Evolutionary conservation across 1,140 invertebrate species (phyloP).

Genomic region (Halictus rubicundus): DNA sequence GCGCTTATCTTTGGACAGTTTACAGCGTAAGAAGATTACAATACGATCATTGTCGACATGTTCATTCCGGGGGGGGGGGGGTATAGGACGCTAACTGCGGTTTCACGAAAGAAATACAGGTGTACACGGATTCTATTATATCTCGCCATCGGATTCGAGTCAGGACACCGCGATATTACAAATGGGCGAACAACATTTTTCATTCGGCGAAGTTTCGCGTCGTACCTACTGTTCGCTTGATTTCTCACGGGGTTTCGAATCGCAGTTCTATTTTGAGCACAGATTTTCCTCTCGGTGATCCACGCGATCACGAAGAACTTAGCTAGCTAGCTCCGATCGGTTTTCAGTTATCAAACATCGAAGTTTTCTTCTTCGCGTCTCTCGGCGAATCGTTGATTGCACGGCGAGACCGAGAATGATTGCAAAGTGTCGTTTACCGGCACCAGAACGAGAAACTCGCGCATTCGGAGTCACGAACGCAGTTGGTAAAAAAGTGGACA

Average conservation of each 20-base stretch:
- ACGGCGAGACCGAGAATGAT: not conserved
- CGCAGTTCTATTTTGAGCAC: not conserved
- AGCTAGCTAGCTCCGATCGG: too few species aligned
- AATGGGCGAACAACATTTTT: not conserved
- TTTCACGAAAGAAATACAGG: not conserved
- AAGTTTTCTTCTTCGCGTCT: not conserved
- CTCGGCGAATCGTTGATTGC: not conserved
- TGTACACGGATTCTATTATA: not conserved
- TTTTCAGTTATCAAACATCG: too few species aligned
- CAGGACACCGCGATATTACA: not conserved
- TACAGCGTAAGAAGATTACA: slow-evolving; percentile 12
- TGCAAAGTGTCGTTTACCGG: not conserved
- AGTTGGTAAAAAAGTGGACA: slow-evolving; percentile 4
- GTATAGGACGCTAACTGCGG: not conserved
- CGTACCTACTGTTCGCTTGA: too few species aligned
- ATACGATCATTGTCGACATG: not conserved
- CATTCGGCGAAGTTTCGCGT: too few species aligned
- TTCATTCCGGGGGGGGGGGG: too few species aligned
- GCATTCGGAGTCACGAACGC: slow-evolving; percentile 3
- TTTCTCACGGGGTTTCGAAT: too few species aligned
- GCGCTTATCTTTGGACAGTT: slow-evolving; percentile 20
- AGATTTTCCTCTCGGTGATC: not conserved
- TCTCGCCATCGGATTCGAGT: not conserved
- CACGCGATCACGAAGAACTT: too few species aligned
- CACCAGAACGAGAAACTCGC: not conserved